phyloP scores from a whole-genome alignment of 2,113 vertebrate genomes.

The Leptobrachium leishanense region DNA sequence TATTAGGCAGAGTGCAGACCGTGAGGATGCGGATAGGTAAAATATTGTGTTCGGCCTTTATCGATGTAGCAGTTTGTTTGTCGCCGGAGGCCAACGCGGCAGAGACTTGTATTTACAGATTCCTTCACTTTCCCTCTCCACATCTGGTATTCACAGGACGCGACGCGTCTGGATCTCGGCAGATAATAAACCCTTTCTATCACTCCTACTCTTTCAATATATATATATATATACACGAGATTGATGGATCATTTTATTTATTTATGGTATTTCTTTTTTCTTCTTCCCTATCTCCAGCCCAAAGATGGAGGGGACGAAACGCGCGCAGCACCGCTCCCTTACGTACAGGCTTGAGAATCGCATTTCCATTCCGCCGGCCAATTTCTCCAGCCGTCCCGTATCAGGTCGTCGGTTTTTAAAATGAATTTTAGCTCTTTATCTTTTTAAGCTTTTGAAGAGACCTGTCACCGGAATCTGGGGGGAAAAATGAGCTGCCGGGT shows the following conservation, averaged over 20 bases:
- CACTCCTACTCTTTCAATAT: not conserved
- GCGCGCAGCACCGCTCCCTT: not conserved
- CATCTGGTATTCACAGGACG: conserved; percentile 2
- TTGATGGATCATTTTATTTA: not conserved
- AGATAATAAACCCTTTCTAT: conserved; percentile 26
- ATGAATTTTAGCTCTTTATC: not conserved
- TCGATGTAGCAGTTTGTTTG: conserved; percentile 15
- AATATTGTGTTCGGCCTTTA: conserved; percentile 33
- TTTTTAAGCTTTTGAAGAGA: not conserved
- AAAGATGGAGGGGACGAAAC: not conserved
- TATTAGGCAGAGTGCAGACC: not conserved
- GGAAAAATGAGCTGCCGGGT: not conserved
- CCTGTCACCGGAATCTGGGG: not conserved
- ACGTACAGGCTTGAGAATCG: not conserved
- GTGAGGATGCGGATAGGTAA: conserved; percentile 22
- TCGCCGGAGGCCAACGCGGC: not conserved
- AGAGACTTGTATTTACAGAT: conserved; percentile 31
- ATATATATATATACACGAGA: conserved; percentile 8
- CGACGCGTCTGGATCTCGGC: not conserved
- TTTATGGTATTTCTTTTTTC: no score
- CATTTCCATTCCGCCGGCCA: not conserved
- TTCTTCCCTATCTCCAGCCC: not conserved
- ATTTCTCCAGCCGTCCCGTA: not conserved
- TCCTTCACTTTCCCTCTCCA: not conserved
- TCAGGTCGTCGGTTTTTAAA: not conserved